phyloP scores from a whole-genome alignment of 1,140 invertebrate species.

The Vanessa tameamea region DNA sequence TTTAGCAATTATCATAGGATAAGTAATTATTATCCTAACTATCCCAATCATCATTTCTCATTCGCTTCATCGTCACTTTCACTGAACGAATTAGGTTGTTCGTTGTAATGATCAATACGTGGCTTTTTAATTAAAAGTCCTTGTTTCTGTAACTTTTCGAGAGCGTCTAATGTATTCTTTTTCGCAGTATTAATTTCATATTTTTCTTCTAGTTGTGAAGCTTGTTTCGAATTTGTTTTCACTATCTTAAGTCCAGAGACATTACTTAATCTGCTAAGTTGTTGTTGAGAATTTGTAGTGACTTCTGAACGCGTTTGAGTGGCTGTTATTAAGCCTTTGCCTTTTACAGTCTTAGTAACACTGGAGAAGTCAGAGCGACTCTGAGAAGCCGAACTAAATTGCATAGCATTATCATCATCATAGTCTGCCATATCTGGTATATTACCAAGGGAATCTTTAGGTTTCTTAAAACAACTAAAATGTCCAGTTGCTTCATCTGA shows the following conservation, averaged over 20 bases:
- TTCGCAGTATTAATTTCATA: slow-evolving; percentile 51
- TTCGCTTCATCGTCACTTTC: slow-evolving; percentile 48
- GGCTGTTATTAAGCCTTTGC: slow-evolving; percentile 44
- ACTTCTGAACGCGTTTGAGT: slow-evolving; percentile 62
- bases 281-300: slow-evolving; percentile 52
- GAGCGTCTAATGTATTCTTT: slow-evolving; percentile 61
- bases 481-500: slow-evolving; percentile 50
- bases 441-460: slow-evolving; percentile 59
- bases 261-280: slow-evolving; percentile 54
- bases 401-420: slow-evolving; percentile 41
- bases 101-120: slow-evolving; percentile 55
- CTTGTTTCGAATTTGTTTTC: slow-evolving; percentile 59
- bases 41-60: slow-evolving; percentile 37
- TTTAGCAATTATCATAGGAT: background rate
- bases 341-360: slow-evolving; percentile 56
- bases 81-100: slow-evolving; percentile 44
- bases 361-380: slow-evolving; percentile 58
- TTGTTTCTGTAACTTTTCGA: slow-evolving; percentile 70
- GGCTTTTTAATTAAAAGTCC: slow-evolving; percentile 73
- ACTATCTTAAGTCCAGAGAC: slow-evolving; percentile 62
- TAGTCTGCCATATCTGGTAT: slow-evolving; percentile 39
- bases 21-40: background rate
- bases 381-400: slow-evolving; percentile 51
- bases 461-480: slow-evolving; percentile 70
- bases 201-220: slow-evolving; percentile 54